phyloP scores from a whole-genome alignment of 1,140 invertebrate species.

The Zaprionus davidi region DNA sequence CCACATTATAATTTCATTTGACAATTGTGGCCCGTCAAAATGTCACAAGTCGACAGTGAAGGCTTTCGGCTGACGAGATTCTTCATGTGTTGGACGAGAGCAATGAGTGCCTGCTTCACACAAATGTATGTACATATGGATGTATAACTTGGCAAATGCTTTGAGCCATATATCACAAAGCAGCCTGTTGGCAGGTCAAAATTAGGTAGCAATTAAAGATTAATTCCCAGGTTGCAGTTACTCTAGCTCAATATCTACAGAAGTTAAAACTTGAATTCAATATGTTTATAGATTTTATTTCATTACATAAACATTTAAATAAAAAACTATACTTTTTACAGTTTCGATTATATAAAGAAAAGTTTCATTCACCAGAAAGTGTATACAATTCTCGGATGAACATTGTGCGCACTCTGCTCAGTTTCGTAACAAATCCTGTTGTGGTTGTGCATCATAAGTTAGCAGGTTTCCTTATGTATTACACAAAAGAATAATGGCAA shows the following conservation, averaged over 20 bases:
- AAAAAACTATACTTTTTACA: too few species aligned
- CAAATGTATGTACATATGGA: not conserved
- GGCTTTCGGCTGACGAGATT: not conserved
- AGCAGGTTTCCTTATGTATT: slow-evolving; percentile 22
- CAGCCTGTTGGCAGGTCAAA: not conserved
- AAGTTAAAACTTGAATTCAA: too few species aligned
- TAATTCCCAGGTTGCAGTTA: not conserved
- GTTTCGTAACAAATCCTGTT: slow-evolving; percentile 28
- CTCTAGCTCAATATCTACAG: not conserved
- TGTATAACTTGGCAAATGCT: not conserved
- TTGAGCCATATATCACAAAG: not conserved
- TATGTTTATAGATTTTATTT: too few species aligned
- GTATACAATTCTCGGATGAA: not conserved
- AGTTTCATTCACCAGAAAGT: not conserved
- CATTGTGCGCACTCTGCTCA: not conserved
- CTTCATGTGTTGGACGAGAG: not conserved
- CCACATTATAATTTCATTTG: slow-evolving; percentile 47
- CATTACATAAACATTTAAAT: too few species aligned
- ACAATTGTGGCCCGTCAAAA: slow-evolving; percentile 42
- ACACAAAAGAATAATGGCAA: slow-evolving; percentile 33
- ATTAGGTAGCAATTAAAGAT: slow-evolving; percentile 20
- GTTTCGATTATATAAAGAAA: too few species aligned
- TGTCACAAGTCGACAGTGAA: slow-evolving; percentile 30
- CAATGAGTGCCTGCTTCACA: slow-evolving; percentile 3
- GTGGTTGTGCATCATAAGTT: slow-evolving; percentile 31